A percentile compares a stretch with the other conserved stretches of the same genome.
Conservation (phyloP, 2,888 invertebrate species). For the Podotricha telesiphe region DNA sequence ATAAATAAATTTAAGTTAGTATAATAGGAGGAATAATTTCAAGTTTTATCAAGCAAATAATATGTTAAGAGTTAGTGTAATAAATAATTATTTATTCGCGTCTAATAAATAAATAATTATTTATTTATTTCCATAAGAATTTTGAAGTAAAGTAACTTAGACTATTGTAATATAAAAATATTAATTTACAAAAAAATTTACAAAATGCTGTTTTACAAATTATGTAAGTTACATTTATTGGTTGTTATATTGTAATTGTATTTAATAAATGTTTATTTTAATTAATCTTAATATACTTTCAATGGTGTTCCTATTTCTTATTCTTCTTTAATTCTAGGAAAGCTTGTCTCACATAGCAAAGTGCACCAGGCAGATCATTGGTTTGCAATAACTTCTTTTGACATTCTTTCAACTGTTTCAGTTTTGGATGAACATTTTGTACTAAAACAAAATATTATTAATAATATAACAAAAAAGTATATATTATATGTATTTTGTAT, state of each 20-base stretch:
- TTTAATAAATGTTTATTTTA: conserved; percentile 45
- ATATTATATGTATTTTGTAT: too few relatives aligned
- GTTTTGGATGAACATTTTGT: conserved; percentile 61
- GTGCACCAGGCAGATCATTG: conserved; percentile 68
- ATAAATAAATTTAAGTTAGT: conserved; percentile 1
- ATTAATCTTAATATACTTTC: conserved; percentile 21
- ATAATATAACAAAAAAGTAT: background rate
- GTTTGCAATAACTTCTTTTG: conserved; percentile 62
- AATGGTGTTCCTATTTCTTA: conserved; percentile 25
- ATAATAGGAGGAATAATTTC: conserved; percentile 8
- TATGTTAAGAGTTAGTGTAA: background rate
- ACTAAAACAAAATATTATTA: conserved; percentile 56
- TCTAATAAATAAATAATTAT: background rate
- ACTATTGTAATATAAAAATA: background rate
- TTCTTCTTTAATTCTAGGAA: conserved; percentile 51
- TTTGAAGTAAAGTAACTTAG: background rate
- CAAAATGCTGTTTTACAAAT: conserved; percentile 14
- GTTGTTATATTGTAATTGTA: conserved; percentile 40
- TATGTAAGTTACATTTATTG: conserved; percentile 19
- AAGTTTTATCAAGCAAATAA: background rate
- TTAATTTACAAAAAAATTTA: background rate
- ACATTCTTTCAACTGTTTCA: conserved; percentile 59
- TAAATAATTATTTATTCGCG: background rate
- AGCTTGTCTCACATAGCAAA: conserved; percentile 65
- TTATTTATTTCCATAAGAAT: background rate